Evolutionary conservation across 2,797 vertebrate species (phyloP).

Genomic region (Hyperoplus lanceolatus): DNA sequence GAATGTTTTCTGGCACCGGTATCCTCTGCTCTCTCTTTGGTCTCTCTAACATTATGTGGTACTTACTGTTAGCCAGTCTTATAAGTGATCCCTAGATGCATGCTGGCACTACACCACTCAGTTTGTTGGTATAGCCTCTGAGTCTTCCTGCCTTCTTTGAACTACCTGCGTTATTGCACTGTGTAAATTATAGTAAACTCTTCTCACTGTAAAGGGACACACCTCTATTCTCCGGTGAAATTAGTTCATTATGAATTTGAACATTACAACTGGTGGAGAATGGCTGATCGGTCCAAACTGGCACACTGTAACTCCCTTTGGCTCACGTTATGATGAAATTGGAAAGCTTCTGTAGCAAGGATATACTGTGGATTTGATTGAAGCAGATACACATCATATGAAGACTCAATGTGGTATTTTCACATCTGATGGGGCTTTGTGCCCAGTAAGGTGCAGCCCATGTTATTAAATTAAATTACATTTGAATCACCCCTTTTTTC

Average conservation of each 20-base stretch:
- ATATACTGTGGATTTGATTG: neutral
- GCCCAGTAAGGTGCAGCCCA: neutral
- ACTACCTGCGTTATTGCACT: conserved; percentile 33
- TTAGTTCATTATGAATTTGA: conserved; percentile 42
- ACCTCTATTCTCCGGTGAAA: conserved; percentile 36
- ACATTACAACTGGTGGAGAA: conserved; percentile 26
- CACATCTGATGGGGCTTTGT: neutral
- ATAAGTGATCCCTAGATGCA: conserved; percentile 66
- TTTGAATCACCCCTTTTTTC: too few species aligned
- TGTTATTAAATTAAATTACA: neutral
- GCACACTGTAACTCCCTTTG: conserved; percentile 25
- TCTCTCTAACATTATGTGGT: conserved; percentile 61
- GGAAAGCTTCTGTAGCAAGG: neutral
- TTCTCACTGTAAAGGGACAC: conserved; percentile 32
- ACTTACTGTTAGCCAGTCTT: conserved; percentile 63
- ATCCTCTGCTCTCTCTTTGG: conserved; percentile 29
- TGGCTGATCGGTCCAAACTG: conserved; percentile 27
- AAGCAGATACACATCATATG: neutral
- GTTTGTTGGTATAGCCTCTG: conserved; percentile 25
- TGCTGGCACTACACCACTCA: conserved; percentile 59
- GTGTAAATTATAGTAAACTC: conserved; percentile 52
- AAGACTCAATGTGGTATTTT: neutral
- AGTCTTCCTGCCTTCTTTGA: conserved; percentile 45
- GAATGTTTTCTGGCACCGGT: conserved; percentile 60
- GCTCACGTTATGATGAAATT: conserved; percentile 1